Evolutionary conservation across 2,113 vertebrate species (phyloP).

Genomic region (Labrus mixtus): DNA sequence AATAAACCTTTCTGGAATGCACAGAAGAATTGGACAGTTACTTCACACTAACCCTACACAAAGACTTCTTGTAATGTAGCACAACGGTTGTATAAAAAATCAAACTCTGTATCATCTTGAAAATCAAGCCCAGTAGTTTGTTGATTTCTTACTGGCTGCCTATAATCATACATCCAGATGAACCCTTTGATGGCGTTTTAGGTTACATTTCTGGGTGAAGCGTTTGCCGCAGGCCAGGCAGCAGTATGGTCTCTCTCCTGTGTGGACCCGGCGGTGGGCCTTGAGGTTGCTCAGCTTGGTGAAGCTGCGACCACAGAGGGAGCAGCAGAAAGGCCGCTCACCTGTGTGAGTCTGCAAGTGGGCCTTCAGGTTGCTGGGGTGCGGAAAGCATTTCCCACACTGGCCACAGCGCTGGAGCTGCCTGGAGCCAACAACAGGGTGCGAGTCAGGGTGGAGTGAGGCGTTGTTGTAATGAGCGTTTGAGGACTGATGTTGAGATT

Average conservation of each 20-base stretch:
- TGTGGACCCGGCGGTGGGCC: slow-evolving; percentile 84
- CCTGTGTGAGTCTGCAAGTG: slow-evolving; percentile 81
- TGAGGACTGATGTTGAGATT: slow-evolving; percentile 58
- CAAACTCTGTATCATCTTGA: not conserved
- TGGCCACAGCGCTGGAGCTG: slow-evolving; percentile 76
- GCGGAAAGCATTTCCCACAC: slow-evolving; percentile 83
- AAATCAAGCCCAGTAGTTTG: not conserved
- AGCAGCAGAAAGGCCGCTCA: slow-evolving; percentile 84
- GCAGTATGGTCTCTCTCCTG: slow-evolving; percentile 83
- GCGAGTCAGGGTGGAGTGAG: slow-evolving; percentile 37
- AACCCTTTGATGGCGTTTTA: slow-evolving; percentile 85
- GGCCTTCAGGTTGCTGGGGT: slow-evolving; percentile 83
- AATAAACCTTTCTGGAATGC: slow-evolving; percentile 27
- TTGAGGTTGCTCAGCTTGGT: slow-evolving; percentile 86
- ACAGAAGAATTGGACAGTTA: slow-evolving; percentile 37
- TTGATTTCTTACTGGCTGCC: not conserved
- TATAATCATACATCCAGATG: slow-evolving; percentile 70
- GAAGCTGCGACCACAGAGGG: slow-evolving; percentile 85
- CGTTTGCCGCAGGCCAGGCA: slow-evolving; percentile 85
- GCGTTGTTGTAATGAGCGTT: slow-evolving; percentile 47
- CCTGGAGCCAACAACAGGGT: slow-evolving; percentile 43
- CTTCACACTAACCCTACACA: slow-evolving; percentile 10
- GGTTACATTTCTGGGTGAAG: slow-evolving; percentile 85
- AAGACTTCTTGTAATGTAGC: slow-evolving; percentile 11
- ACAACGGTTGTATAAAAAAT: not conserved